Evolutionary conservation across 2,888 invertebrate genomes (phyloP), one percentile per base, ranked within the genome.

Genomic region (Xiphydria camelus): DNA sequence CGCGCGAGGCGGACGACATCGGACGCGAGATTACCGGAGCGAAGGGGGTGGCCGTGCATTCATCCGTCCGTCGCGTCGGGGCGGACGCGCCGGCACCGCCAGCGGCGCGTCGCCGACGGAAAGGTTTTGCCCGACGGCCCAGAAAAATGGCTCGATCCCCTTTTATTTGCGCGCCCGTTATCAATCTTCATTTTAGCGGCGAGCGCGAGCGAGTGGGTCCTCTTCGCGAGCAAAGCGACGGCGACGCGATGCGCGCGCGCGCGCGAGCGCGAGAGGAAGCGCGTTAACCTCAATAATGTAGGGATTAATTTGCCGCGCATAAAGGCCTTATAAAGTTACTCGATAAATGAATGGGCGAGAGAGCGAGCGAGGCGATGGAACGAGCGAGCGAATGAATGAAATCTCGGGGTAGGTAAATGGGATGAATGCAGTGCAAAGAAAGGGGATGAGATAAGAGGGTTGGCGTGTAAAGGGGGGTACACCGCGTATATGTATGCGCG

Each of bases 301-400:
- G 41, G 15, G 29, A 33, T 41, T 41, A 34, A 41, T 34, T 41
- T 33, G 34, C 41, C 22, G 23, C 18, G 9, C 15, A 41, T 41
- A 34, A 41, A 41, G 20, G 41, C 23, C 23, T 41, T 34, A 41
- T 34, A 33, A 41, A 41, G 23, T 34, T 41, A 41, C n/a, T 23
- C 18, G 34, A 41, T 33, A 41, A 41, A 25, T 41, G 41, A 41
- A 41, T 41, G 40, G 20, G 10, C 31, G 6, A 17, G 12, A 31
- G n/a, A n/a, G n/a, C n/a, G n/a, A n/a, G n/a, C n/a, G n/a, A n/a
- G n/a, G n/a, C n/a, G n/a, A n/a, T n/a, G n/a, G n/a, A n/a, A n/a
- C 14, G 12, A 26, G 14, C 12, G 26, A 26, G 21, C 42, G 42
- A 31, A 36, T 42, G 42, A 42, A 35, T 42, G 42, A 21, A 21